A percentile compares a stretch with the other conserved stretches of the same genome.
Evolutionary conservation across 2,113 vertebrate genomes (phyloP).

Genomic region (Psammodynastes pulverulentus): DNA sequence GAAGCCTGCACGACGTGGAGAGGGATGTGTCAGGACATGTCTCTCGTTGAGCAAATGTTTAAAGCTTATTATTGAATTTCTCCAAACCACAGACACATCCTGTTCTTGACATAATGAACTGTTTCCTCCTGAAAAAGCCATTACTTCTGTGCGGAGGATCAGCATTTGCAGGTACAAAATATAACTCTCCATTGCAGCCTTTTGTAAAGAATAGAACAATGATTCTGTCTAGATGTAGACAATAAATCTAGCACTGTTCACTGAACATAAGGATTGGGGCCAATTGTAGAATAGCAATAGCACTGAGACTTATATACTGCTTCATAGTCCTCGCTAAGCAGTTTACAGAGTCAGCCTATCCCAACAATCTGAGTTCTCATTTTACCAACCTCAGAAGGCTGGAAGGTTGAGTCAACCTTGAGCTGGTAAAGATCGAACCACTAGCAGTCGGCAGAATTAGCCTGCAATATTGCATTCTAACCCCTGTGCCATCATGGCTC

Average conservation of each 20-base stretch:
- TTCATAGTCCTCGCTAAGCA: background rate
- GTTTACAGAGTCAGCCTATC: background rate
- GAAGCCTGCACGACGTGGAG: slow-evolving; percentile 31
- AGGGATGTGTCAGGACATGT: slow-evolving; percentile 42
- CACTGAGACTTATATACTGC: background rate
- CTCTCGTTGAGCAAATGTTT: slow-evolving; percentile 39
- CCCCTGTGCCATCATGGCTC: background rate
- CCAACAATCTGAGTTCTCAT: background rate
- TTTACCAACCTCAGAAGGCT: background rate
- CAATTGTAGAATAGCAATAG: background rate
- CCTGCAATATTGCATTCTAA: background rate
- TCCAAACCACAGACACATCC: slow-evolving; percentile 35
- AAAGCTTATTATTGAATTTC: slow-evolving; percentile 46
- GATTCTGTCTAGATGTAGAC: background rate
- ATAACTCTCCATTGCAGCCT: slow-evolving; percentile 12
- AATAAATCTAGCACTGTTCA: background rate
- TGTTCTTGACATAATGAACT: slow-evolving; percentile 49
- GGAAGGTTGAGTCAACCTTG: background rate
- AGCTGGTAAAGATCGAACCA: background rate
- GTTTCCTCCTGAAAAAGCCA: slow-evolving; percentile 33
- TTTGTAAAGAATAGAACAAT: background rate
- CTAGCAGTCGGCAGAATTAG: background rate
- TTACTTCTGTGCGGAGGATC: background rate
- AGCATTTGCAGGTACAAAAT: background rate
- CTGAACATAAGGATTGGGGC: background rate